Percentiles rank a stretch among this genome's conserved stretches.
Conservation (phyloP, 2,888 invertebrate genomes). For the Bellardia bayeri region DNA sequence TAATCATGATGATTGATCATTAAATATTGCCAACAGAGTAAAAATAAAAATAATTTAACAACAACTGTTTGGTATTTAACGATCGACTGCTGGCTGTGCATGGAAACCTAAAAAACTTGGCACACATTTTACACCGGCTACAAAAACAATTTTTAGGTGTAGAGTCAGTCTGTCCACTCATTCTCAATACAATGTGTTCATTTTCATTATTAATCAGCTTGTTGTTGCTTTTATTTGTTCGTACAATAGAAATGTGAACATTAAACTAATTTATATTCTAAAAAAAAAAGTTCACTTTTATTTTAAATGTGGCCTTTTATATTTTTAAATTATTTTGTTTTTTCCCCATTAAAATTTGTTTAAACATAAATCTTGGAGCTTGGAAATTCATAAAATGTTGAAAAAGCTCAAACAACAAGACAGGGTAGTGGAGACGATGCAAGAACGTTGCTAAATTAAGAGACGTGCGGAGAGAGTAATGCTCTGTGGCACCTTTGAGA, state of each 20-base stretch:
- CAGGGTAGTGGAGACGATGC: background rate
- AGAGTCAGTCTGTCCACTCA: background rate
- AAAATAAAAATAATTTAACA: conserved; percentile 48
- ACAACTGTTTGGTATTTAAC: conserved; percentile 43
- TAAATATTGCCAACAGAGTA: conserved; percentile 50
- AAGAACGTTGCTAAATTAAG: conserved; percentile 19
- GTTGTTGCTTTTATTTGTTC: background rate
- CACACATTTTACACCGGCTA: conserved; percentile 63
- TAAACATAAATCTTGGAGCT: conserved; percentile 55
- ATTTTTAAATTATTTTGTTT: conserved; percentile 52
- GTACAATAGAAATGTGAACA: conserved; percentile 23
- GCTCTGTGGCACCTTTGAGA: conserved; percentile 42
- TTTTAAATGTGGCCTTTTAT: conserved; percentile 49
- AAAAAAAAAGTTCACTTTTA: conserved; percentile 33
- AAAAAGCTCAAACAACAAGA: background rate
- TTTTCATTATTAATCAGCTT: conserved; percentile 30
- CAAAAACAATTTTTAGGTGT: conserved; percentile 35
- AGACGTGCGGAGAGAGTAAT: conserved; percentile 11
- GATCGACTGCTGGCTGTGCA: conserved; percentile 28
- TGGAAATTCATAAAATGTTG: conserved; percentile 26
- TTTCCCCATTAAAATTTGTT: conserved; percentile 52
- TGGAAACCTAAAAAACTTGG: conserved; percentile 69
- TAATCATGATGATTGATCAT: conserved; percentile 68
- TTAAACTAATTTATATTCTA: conserved; percentile 50
- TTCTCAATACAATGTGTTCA: conserved; percentile 18